Percentiles rank a stretch among this genome's conserved stretches.
Conservation (phyloP, 2,797 vertebrate genomes). For the Cyprinella venusta region DNA sequence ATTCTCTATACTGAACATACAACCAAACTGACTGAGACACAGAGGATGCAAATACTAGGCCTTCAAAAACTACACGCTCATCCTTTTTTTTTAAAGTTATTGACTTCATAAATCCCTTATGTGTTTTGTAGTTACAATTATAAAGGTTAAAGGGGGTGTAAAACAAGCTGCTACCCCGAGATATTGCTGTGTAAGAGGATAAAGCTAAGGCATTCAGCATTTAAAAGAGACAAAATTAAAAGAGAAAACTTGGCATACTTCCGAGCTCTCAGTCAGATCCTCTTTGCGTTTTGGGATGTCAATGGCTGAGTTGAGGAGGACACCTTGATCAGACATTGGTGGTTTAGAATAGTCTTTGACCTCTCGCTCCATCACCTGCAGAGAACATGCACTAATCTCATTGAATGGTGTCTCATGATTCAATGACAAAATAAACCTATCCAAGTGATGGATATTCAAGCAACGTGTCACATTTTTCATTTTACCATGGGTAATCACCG, state of each 20-base stretch:
- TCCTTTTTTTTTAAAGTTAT: background rate
- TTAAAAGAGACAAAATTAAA: constrained; percentile 15
- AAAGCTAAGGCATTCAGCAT: constrained; percentile 10
- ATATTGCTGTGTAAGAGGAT: background rate
- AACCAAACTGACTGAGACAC: background rate
- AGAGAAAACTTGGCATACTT: constrained; percentile 72
- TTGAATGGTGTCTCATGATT: background rate
- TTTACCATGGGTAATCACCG: background rate
- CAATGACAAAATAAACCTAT: constrained; percentile 1
- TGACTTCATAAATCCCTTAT: constrained; percentile 7
- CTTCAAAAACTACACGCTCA: constrained; percentile 6
- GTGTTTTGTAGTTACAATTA: constrained; percentile 1
- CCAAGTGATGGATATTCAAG: constrained; percentile 6
- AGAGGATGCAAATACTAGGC: background rate
- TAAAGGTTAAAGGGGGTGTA: constrained; percentile 13
- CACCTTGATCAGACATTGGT: constrained; percentile 77
- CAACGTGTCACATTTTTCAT: background rate
- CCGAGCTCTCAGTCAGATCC: constrained; percentile 79
- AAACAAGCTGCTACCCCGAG: constrained; percentile 11
- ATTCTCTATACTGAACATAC: background rate
- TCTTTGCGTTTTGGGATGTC: constrained; percentile 82
- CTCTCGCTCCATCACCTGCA: constrained; percentile 83
- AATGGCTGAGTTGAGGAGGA: constrained; percentile 76
- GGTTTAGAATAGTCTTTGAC: constrained; percentile 80
- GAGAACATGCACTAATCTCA: constrained; percentile 61